Base-by-base conservation (phyloP, 2,888 invertebrate genomes). In the Mamestra brassicae region DNA sequence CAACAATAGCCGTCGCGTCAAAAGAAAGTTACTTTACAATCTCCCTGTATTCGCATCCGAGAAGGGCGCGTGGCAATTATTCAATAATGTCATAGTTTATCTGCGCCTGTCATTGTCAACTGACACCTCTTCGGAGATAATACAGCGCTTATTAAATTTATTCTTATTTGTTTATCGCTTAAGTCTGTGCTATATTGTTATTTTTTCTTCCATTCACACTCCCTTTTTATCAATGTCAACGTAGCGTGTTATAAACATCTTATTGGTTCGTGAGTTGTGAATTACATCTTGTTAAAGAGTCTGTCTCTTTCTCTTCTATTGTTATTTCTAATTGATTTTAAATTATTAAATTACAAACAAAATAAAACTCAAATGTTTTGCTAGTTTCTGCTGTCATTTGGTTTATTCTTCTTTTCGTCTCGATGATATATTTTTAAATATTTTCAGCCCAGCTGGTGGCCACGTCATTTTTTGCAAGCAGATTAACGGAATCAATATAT, bases 101-200 rank as follows among this genome's bases (percentile, higher is more conserved):
- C 81, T 73, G 64, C 47, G 42, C 57, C 78, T 87, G 87, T 86
- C 88, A 87, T 68, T 83, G 77, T 76, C 85, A 81, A 79, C 81
- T 86, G 87, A 80, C 85, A 84, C 83, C 61, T 81, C 66, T 61
- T 38, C n/a, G 15, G n/a, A 76, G 78, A 80, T 75, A 66, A 78
- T 63, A 58, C 26, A 10, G 54, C 50, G 54, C 61, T 83, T 83
- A 81, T 81, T 77, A 69, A 85, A 81, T 85, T 57, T 50, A 58
- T 74, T 81, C 61, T 67, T 74, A 81, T 76, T 81, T 68, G 54
- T 66, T 71, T 77, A 63, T 74, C 45, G 63, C 47, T 38, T 13
- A 61, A 62, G 15, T 83, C 58, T 63, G n/a, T 36, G 57, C 36
- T 47, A 13, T 74, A 73, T 60, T 83, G 69, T 70, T 71, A 68